These are phyloP conservation scores for Hycleus phaleratus DNA, from an alignment of 1,140 invertebrate species.

Conservation along the genomic window DNA sequence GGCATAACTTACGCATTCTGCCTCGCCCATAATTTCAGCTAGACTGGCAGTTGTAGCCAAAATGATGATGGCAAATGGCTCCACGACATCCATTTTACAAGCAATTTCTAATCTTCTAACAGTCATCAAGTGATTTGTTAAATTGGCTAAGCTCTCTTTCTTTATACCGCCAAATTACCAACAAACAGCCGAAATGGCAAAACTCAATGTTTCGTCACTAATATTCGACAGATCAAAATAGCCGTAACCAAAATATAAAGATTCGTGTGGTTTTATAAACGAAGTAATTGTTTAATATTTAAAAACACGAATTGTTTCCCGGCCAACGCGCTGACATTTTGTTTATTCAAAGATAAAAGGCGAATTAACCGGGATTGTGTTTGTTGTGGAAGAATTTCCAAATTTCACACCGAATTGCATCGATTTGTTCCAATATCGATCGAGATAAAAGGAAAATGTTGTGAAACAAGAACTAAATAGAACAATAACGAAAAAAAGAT, in stretches of 20 bases:
- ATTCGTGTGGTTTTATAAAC: too few relatives aligned
- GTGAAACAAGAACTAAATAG: too few relatives aligned
- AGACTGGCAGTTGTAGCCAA: conserved; percentile 26
- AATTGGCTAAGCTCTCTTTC: conserved; percentile 18
- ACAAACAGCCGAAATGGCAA: neutral
- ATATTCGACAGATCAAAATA: neutral
- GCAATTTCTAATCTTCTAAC: conserved; percentile 35
- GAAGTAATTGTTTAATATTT: too few relatives aligned
- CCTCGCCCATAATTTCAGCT: conserved; percentile 31
- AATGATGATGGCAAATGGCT: conserved; percentile 35
- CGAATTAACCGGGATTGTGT: too few relatives aligned
- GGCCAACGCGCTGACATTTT: too few relatives aligned
- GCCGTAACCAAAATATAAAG: too few relatives aligned
- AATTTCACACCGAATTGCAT: too few relatives aligned
- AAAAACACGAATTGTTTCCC: too few relatives aligned
- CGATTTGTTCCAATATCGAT: too few relatives aligned
- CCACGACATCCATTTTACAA: conserved; percentile 30
- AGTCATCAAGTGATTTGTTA: conserved; percentile 30
- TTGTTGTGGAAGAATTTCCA: too few relatives aligned
- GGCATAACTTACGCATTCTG: conserved; percentile 35
- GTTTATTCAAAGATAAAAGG: too few relatives aligned
- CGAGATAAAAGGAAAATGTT: too few relatives aligned
- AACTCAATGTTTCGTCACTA: conserved; percentile 5
- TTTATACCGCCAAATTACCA: neutral
- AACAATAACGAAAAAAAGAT: neutral